Evolutionary conservation across 2,888 invertebrate species (phyloP), one percentile per base, ranked within the genome.

Genomic region (Drosophila lacicola): DNA sequence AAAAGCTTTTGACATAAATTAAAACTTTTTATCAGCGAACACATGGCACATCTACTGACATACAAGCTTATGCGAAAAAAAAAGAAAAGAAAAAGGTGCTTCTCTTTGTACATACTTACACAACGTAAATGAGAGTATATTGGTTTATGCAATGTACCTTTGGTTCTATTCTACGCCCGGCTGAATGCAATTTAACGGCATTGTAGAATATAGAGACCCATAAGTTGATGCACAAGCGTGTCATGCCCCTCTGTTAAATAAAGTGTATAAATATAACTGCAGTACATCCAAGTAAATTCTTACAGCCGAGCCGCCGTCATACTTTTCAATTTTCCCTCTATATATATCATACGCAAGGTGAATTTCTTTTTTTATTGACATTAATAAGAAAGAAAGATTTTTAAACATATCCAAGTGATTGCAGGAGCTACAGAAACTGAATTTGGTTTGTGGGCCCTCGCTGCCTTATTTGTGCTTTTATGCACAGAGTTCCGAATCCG

Each of bases 1-100:
- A 89, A 89, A 89, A 91, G 91, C 91, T 91, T 88, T 90, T 89
- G 88, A 90, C 91, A 92, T 92, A 92, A 91, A 91, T 92, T 92
- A 92, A 92, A 91, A 92, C 86, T 92, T 92, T 78, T 90, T 85
- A 71, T 80, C 74, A 79, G 80, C 74, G 75, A 74, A 76, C 51
- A 66, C 62, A 60, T 39, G 51, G 39, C 37, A 51, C 55, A 62
- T 29, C 54, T 34, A 41, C 44, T 60, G 17, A n/a, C 39, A 54
- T 47, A 42, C 46, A 56, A 34, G 29, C 25, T 14, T 44, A 55
- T 49, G 33, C 11, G 6, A 13, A 53, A 50, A 19, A 46, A 58
- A 56, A 39, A 19, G 44, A 19, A 56, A 57, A 74, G 44, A 19
- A 56, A 57, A 74, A 67, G 68, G 56, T 71, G 51, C 21, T 25